phyloP scores from a whole-genome alignment of 2,888 invertebrate genomes.

The Hedychridium roseum region DNA sequence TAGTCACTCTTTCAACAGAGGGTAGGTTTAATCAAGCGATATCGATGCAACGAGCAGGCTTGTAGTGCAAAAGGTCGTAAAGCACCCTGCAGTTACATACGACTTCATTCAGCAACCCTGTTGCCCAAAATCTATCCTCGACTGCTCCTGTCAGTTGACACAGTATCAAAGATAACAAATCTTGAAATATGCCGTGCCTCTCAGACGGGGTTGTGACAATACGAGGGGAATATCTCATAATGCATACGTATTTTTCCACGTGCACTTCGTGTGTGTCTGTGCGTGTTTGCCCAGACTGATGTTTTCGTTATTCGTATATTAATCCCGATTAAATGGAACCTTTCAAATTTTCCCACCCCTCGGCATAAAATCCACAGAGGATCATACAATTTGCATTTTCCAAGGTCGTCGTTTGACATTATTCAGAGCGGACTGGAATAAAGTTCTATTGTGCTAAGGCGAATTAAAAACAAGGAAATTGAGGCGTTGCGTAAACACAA shows the following conservation, averaged over 20 bases:
- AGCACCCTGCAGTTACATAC: not conserved
- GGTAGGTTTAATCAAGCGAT: constrained; percentile 1
- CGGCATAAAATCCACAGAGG: no score
- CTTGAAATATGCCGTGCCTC: constrained; percentile 42
- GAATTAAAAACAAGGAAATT: no score
- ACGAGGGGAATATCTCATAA: constrained; percentile 30
- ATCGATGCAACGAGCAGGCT: not conserved
- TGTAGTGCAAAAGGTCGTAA: not conserved
- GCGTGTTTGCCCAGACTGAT: not conserved
- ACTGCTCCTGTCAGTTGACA: constrained; percentile 1
- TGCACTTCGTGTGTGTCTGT: not conserved
- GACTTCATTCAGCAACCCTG: not conserved
- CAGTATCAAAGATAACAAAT: constrained; percentile 42
- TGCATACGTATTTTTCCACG: constrained; percentile 24
- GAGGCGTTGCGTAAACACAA: no score
- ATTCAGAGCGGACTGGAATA: no score
- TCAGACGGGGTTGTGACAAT: constrained; percentile 28
- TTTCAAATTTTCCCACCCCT: no score
- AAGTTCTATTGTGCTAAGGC: no score
- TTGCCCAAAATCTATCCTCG: not conserved
- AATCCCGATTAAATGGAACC: not conserved
- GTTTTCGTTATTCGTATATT: not conserved
- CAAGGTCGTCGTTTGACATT: no score
- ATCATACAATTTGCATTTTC: no score
- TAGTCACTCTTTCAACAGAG: not conserved